Percentiles rank a stretch among this genome's conserved stretches.
These are phyloP conservation scores for Pterocles gutturalis DNA, from an alignment of 2,113 vertebrate genomes.

Conservation along the genomic window DNA sequence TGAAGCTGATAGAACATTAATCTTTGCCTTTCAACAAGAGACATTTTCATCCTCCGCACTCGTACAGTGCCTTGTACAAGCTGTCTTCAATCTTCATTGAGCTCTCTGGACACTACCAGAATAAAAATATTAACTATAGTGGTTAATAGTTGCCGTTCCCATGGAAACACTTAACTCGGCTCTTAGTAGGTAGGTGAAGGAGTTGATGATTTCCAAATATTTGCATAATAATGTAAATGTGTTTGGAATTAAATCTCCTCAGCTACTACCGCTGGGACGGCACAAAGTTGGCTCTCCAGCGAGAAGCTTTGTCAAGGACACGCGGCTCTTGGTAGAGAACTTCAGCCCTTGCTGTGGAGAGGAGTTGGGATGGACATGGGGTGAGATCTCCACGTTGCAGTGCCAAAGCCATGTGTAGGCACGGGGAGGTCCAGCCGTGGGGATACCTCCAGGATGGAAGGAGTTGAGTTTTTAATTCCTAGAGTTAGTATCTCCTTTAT, in stretches of 20 bases:
- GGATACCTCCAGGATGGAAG: not conserved
- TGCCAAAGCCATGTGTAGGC: accelerated
- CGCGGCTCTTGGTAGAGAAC: not conserved
- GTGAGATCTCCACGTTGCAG: accelerated
- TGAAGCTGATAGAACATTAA: not conserved
- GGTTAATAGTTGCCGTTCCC: conserved; percentile 23
- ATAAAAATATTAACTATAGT: not conserved
- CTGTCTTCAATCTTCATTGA: not conserved
- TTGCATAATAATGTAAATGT: conserved; percentile 23
- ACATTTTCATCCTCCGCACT: not conserved
- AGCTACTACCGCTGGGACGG: not conserved
- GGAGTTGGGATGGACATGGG: accelerated
- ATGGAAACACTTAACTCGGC: not conserved
- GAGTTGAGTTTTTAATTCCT: not conserved
- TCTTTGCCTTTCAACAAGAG: not conserved
- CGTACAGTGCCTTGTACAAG: not conserved
- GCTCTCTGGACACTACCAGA: not conserved
- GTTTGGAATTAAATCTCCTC: not conserved
- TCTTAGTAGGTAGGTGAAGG: not conserved
- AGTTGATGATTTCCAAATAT: conserved; percentile 53
- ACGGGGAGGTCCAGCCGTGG: not conserved
- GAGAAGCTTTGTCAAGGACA: not conserved
- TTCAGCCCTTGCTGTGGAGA: not conserved
- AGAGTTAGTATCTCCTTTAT: accelerated
- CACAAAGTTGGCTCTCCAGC: not conserved